A percentile compares a stretch with the other conserved stretches of the same genome.
Conservation (phyloP, 2,888 invertebrate species). For the Boloria selene region DNA sequence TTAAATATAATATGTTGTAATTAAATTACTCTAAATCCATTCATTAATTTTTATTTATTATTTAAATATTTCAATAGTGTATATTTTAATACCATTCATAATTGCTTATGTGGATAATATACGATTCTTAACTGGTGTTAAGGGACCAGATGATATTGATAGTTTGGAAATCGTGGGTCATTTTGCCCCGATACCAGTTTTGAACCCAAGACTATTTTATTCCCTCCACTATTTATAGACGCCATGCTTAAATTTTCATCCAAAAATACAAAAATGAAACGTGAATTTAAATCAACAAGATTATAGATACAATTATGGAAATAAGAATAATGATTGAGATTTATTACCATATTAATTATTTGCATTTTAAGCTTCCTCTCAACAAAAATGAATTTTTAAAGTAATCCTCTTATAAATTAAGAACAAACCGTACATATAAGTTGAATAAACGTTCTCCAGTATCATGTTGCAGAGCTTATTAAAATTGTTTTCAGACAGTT, state of each 20-base stretch:
- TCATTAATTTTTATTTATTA: too few species aligned
- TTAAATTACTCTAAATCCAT: too few species aligned
- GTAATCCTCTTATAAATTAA: neutral
- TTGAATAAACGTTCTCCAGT: neutral
- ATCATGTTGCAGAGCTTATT: neutral
- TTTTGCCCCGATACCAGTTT: slow-evolving; percentile 45
- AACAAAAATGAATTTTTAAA: neutral
- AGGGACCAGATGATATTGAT: slow-evolving; percentile 67
- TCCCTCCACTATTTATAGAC: slow-evolving; percentile 74
- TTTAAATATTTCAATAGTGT: slow-evolving; percentile 16
- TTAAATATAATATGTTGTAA: too few species aligned
- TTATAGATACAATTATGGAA: neutral
- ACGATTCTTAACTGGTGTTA: slow-evolving; percentile 62
- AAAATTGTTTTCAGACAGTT: neutral
- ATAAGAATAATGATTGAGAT: too few species aligned
- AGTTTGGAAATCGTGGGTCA: slow-evolving; percentile 42
- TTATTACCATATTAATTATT: too few species aligned
- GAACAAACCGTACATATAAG: neutral
- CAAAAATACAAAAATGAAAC: slow-evolving; percentile 1
- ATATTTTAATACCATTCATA: slow-evolving; percentile 40
- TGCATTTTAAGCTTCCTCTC: neutral
- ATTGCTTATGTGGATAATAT: slow-evolving; percentile 26
- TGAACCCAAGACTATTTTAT: slow-evolving; percentile 70
- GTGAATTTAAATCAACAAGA: neutral
- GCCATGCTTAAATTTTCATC: slow-evolving; percentile 21